These are phyloP conservation scores for Sclerodermus sp. DNA, from an alignment of 2,888 invertebrate species.

Conservation along the genomic window DNA sequence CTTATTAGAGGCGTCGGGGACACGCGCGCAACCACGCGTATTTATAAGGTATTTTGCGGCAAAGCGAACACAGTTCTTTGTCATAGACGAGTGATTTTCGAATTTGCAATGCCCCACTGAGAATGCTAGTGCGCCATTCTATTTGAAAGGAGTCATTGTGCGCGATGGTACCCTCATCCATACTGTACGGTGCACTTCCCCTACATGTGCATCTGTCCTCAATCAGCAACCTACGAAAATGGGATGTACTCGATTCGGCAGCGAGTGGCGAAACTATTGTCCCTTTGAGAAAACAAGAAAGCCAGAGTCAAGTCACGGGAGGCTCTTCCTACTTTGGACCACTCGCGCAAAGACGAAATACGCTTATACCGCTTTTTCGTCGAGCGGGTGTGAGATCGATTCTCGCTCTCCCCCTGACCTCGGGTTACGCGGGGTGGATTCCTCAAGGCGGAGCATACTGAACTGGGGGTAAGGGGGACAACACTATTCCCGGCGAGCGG, in stretches of 20 bases:
- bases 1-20: no score
- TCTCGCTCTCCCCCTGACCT: no score
- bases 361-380: no score
- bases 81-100: conserved; percentile 49
- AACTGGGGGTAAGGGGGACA: no score
- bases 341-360: no score
- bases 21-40: conserved; percentile 24
- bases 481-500: conserved; percentile 20
- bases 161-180: conserved; percentile 46
- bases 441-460: no score
- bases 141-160: conserved; percentile 45
- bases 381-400: no score
- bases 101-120: conserved; percentile 30
- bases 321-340: no score
- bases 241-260: conserved; percentile 36
- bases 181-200: conserved; percentile 46
- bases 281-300: no score
- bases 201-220: conserved; percentile 56
- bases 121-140: conserved; percentile 49
- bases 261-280: conserved; percentile 41
- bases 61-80: conserved; percentile 52
- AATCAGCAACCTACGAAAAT: conserved; percentile 55
- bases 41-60: conserved; percentile 52
- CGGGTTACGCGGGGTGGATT: no score
- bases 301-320: no score